phyloP scores from a whole-genome alignment of 2,113 vertebrate genomes.

The Tachysurus fulvidraco region DNA sequence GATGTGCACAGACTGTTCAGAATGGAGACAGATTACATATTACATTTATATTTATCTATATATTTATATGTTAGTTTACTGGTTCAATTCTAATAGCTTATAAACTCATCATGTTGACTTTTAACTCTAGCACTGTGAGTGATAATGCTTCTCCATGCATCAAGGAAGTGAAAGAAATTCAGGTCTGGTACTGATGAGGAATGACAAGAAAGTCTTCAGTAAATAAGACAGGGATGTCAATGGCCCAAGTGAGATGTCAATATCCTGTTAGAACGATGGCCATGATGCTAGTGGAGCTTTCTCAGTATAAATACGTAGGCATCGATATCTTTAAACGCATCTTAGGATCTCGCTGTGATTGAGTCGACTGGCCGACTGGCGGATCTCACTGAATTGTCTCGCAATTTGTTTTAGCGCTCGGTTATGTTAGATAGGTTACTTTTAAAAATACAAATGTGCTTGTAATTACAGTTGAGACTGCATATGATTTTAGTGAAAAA shows the following conservation, averaged over 20 bases:
- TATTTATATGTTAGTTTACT: neutral
- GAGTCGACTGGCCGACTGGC: slow-evolving; percentile 44
- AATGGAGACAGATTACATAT: neutral
- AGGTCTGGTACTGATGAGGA: slow-evolving; percentile 4
- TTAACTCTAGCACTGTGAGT: neutral
- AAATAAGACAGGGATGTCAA: slow-evolving; percentile 67
- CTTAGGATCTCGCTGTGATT: slow-evolving; percentile 53
- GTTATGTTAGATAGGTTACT: neutral
- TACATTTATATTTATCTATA: too few relatives aligned
- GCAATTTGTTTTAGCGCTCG: neutral
- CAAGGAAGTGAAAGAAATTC: slow-evolving; percentile 38
- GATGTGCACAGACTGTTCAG: neutral
- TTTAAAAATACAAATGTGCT: neutral
- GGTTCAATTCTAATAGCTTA: neutral
- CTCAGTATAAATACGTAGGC: slow-evolving; percentile 79
- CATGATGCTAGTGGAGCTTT: slow-evolving; percentile 76
- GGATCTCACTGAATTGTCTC: neutral
- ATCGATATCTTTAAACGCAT: slow-evolving; percentile 74
- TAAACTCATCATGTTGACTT: neutral
- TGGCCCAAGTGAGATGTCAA: slow-evolving; percentile 72
- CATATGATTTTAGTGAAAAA: neutral
- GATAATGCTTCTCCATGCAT: neutral
- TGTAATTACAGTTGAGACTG: neutral
- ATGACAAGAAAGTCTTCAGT: slow-evolving; percentile 53
- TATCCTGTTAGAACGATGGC: slow-evolving; percentile 71